Conservation (phyloP, 2,113 vertebrate species). For the Mustela lutreola region DNA sequence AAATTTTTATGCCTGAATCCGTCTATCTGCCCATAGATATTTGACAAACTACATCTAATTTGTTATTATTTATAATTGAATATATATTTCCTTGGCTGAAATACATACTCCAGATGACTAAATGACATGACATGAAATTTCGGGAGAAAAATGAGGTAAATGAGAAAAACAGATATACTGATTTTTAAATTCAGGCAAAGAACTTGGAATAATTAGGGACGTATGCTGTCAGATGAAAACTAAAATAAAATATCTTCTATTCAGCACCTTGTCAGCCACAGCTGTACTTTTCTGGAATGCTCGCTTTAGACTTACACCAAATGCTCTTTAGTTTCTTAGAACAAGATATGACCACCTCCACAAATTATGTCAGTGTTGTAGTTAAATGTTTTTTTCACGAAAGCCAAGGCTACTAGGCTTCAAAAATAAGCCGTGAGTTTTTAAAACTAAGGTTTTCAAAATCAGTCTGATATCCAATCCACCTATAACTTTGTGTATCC, state of each 20-base stretch:
- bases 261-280: slow-evolving; percentile 50
- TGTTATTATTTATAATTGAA: slow-evolving; percentile 6
- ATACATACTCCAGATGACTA: background rate
- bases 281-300: background rate
- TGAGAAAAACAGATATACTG: background rate
- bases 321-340: slow-evolving; percentile 66
- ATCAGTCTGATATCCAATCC: background rate
- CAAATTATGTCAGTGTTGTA: slow-evolving; percentile 74
- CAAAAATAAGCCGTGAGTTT: slow-evolving; percentile 33
- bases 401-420: slow-evolving; percentile 56
- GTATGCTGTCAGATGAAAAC: background rate
- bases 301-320: slow-evolving; percentile 48
- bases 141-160: background rate
- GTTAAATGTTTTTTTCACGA: slow-evolving; percentile 32
- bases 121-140: background rate
- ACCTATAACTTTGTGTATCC: slow-evolving; percentile 45
- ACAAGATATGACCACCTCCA: slow-evolving; percentile 74
- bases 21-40: background rate
- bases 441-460: slow-evolving; percentile 58
- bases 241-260: slow-evolving; percentile 4
- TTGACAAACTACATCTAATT: background rate
- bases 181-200: slow-evolving; percentile 37
- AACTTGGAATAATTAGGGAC: slow-evolving; percentile 23
- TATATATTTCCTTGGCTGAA: background rate
- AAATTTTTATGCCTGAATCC: background rate